Conservation (phyloP, 2,797 vertebrate species). For the Hoplostethus mediterraneus region DNA sequence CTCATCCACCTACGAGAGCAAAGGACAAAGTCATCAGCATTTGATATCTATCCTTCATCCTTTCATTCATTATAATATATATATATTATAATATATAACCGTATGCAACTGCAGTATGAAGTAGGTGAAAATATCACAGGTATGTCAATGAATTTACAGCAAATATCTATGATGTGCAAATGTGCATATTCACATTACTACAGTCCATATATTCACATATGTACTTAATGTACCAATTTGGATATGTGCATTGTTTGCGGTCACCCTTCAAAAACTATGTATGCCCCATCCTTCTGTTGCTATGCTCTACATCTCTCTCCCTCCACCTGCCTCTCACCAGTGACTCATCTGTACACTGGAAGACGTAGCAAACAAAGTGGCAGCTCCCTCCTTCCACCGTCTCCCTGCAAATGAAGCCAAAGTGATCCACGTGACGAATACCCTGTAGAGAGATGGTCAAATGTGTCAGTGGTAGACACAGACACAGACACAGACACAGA, state of each 20-base stretch:
- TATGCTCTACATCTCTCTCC: background rate
- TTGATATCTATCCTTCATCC: background rate
- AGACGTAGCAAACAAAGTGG: conserved; percentile 96
- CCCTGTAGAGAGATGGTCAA: conserved; percentile 82
- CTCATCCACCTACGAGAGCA: conserved; percentile 91
- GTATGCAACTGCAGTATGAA: too few species aligned
- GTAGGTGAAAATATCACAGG: too few species aligned
- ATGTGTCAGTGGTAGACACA: background rate
- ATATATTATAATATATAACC: too few species aligned
- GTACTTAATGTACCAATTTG: too few species aligned
- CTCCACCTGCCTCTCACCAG: conserved; percentile 86
- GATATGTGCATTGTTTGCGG: too few species aligned
- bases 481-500: too few species aligned
- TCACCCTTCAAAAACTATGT: too few species aligned
- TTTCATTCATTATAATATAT: background rate
- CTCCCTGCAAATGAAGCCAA: conserved; percentile 98
- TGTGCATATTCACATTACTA: too few species aligned
- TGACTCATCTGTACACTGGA: conserved; percentile 95
- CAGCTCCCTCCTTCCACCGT: conserved; percentile 89
- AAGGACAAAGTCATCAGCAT: conserved; percentile 1
- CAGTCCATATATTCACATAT: too few species aligned
- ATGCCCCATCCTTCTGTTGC: background rate
- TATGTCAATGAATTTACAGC: too few species aligned
- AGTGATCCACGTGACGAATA: conserved; percentile 97
- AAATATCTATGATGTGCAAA: too few species aligned